phyloP scores from a whole-genome alignment of 2,888 invertebrate species.

The Cataglyphis albicans region DNA sequence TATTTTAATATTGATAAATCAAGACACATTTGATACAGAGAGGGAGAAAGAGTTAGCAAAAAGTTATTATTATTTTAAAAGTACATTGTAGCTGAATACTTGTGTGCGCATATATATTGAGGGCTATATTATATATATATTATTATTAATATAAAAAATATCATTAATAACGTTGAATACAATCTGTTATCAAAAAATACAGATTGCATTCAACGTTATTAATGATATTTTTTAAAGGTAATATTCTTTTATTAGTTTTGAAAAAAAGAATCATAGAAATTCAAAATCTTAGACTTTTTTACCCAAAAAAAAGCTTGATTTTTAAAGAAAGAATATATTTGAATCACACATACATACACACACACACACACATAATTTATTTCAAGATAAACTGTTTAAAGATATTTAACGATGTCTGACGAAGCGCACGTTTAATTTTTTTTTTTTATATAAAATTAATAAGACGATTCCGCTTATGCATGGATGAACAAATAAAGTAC shows the following conservation, averaged over 20 bases:
- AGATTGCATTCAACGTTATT: neutral
- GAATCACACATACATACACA: neutral
- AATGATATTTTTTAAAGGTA: neutral
- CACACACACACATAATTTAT: neutral
- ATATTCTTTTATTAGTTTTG: neutral
- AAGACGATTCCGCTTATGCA: neutral
- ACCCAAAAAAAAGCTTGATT: neutral
- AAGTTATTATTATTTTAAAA: neutral
- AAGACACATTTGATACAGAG: neutral
- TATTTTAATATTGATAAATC: neutral
- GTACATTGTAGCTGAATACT: neutral
- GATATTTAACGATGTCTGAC: neutral
- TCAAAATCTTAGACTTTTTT: neutral
- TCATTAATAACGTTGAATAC: neutral
- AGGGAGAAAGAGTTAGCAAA: neutral
- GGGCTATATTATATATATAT: no score
- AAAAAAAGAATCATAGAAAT: neutral
- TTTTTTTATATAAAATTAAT: neutral
- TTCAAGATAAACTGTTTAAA: neutral
- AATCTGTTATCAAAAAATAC: neutral
- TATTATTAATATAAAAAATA: no score
- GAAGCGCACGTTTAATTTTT: neutral
- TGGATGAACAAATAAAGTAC: slow-evolving; percentile 26
- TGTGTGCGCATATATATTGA: neutral
- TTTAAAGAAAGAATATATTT: neutral